A percentile compares a stretch with the other conserved stretches of the same genome.
Conservation (phyloP, 2,888 invertebrate genomes). For the Mongoloraphidia duomilia region DNA sequence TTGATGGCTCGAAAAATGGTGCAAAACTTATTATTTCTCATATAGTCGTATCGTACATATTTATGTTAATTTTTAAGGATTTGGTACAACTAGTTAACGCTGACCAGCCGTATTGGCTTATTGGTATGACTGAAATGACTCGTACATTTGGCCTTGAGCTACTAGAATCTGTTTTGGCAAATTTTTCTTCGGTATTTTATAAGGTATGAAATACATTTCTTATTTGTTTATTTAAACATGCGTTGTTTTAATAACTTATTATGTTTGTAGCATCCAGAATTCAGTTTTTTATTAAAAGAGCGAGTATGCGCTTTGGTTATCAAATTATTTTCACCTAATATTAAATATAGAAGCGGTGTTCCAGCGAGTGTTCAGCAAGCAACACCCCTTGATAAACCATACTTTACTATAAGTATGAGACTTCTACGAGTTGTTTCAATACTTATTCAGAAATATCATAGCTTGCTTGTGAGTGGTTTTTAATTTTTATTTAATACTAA, state of each 20-base stretch:
- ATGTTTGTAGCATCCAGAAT: conserved; percentile 71
- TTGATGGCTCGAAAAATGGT: background rate
- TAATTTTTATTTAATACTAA: background rate
- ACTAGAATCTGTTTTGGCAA: conserved; percentile 80
- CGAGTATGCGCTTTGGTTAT: conserved; percentile 97
- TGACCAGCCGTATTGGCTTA: conserved; percentile 89
- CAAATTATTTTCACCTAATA: conserved; percentile 93
- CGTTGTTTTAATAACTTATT: conserved; percentile 7
- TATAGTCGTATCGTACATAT: conserved; percentile 4
- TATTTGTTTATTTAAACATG: background rate
- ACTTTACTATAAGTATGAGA: conserved; percentile 93
- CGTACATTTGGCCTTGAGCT: conserved; percentile 92
- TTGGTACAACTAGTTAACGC: conserved; percentile 92
- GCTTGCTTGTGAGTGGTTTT: conserved; percentile 53
- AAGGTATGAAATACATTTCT: conserved; percentile 39
- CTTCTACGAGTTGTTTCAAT: conserved; percentile 84
- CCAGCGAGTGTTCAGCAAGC: conserved; percentile 46
- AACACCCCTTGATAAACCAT: conserved; percentile 71
- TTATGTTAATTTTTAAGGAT: conserved; percentile 44
- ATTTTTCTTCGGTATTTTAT: conserved; percentile 72
- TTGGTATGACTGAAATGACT: conserved; percentile 94
- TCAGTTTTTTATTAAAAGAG: conserved; percentile 87
- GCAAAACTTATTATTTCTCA: background rate
- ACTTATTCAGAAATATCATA: conserved; percentile 86
- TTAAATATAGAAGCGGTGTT: conserved; percentile 64